These are phyloP conservation scores for Notiomystis cincta DNA, from an alignment of 2,113 vertebrate genomes.

Conservation along the genomic window DNA sequence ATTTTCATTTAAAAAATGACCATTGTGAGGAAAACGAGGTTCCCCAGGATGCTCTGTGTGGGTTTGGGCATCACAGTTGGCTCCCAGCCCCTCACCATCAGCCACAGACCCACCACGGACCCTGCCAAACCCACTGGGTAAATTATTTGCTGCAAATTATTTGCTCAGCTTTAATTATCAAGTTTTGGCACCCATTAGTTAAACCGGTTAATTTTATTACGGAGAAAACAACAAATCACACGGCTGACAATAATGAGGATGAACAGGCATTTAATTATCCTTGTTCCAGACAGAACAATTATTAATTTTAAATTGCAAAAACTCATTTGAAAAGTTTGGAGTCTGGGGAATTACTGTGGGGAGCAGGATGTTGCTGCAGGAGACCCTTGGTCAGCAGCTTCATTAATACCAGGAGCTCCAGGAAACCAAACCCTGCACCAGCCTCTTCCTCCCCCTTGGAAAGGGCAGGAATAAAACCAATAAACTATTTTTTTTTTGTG, in stretches of 20 bases:
- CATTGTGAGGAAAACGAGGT: neutral
- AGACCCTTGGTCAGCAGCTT: neutral
- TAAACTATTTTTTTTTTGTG: rapidly evolving
- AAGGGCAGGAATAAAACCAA: neutral
- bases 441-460: neutral
- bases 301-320: slow-evolving; percentile 57
- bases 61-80: neutral
- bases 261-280: slow-evolving; percentile 68
- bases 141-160: slow-evolving; percentile 48
- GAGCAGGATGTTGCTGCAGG: neutral
- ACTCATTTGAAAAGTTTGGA: slow-evolving; percentile 57
- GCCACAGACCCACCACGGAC: neutral
- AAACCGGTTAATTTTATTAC: slow-evolving; percentile 63
- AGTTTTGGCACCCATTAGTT: slow-evolving; percentile 64
- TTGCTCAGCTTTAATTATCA: slow-evolving; percentile 58
- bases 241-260: slow-evolving; percentile 60
- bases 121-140: neutral
- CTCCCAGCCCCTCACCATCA: neutral
- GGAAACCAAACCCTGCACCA: neutral
- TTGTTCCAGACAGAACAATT: slow-evolving; percentile 61
- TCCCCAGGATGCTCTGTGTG: rapidly evolving
- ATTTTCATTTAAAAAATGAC: neutral
- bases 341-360: neutral
- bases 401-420: neutral
- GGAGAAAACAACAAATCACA: slow-evolving; percentile 61